Base-by-base conservation (phyloP, 2,888 invertebrate genomes). In the Ormyrus labotus region DNA sequence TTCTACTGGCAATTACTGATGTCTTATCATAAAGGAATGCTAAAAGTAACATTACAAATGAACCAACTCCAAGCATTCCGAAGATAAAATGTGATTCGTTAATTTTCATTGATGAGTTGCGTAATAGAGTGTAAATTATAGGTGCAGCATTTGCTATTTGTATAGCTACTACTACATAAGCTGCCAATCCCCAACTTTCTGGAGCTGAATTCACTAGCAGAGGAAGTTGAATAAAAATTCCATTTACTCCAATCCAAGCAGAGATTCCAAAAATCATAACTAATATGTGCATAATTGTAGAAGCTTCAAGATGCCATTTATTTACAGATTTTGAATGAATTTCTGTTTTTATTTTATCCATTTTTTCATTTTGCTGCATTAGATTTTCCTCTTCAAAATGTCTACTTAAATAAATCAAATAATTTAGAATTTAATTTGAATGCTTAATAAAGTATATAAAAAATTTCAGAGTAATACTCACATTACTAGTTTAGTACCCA, bases 221-320 rank as follows among this genome's bases (percentile, higher is more conserved):
- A 19, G 98, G 97, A 82, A 97, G 91, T 91, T 98, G 96, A 84
- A 97, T 94, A 92, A 95, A 98, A 77, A 96, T 93, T 10, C 96
- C 96, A 92, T 97, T 98, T 82, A 97, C 94, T 72, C 95, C 95
- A 85, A 97, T 93, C 97, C 97, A 98, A 68, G 97, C 93, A 86
- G 95, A 95, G 77, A 95, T 92, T 71, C 95, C 96, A 91, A 97
- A 97, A 85, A 95, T 91, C 83, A 94, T 93, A 85, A 96, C 93
- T 80, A 96, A 91, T 83, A 94, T 87, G 91, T 96, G 95, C n/a
- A 95, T 93, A 83, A 92, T 80, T 10, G 67, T n/a, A 7, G 78
- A 74, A 47, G 81, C 61, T 63, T 50, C 77, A 11, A 51, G 8
- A 10, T 48, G 11, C 51, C 79, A 58, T 48, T 11, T 77, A 64